Evolutionary conservation across 1,140 invertebrate genomes (phyloP), one percentile per base, ranked within the genome.

Genomic region (Penaeus japonicus): DNA sequence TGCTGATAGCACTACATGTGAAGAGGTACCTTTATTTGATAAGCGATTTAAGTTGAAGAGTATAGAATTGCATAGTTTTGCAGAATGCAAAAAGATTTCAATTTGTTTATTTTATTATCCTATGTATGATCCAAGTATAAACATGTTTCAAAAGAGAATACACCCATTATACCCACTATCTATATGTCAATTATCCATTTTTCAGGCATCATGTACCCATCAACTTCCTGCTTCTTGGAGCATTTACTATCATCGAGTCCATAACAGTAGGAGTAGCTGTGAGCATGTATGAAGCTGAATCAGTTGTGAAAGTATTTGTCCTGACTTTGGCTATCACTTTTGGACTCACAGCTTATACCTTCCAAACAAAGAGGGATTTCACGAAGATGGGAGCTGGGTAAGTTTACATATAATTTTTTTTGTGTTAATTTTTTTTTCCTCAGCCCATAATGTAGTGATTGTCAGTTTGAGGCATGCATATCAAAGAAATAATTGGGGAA

Each of bases 351-450:
- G 91, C 94, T 7, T 97, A 95, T 92, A 97, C 96, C 1, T 95
- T 97, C 84, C 96, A 97, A 93, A 95, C 95, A 32, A 97, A 96
- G 92, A 93, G 94, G 89, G 96, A 97, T 92, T 97, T 97, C 92
- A 96, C 96, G 17, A 94, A 94, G 80, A 92, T 95, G 92, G 94
- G 95, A 92, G 95, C 95, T 92, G 94, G 94, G 90, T 90, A 55
- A 87, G 79, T 54, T 47, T 47, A 10, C 10, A 47, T 47, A 47
- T 15, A 7, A 47, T 47, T 47, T 47, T 47, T 7, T n/a, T n/a
- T n/a, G n/a, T n/a, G n/a, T n/a, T 1, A 47, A 47, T 12, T 47
- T 7, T 47, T 47, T 12, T 7, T 47, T 47, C 15, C 47, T 47
- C 10, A 12, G 47, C 47, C 47, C 47, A 15, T 39, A 39, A 39